Evolutionary conservation across 2,113 vertebrate genomes (phyloP).

Genomic region (Hyperoodon ampullatus): DNA sequence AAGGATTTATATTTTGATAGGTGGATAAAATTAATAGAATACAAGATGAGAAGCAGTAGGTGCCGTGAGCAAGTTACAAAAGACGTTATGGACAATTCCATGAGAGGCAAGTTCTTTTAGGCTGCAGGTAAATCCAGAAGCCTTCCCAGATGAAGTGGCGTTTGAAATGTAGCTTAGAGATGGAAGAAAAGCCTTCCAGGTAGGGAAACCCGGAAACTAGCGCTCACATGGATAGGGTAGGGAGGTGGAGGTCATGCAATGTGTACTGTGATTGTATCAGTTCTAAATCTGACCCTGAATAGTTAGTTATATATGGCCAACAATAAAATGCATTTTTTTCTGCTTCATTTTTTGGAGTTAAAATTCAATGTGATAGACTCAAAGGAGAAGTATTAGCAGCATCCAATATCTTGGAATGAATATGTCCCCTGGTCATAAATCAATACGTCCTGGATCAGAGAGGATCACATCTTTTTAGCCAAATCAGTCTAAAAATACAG

Average conservation of each 20-base stretch:
- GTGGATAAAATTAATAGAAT: not conserved
- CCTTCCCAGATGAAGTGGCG: not conserved
- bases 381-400: too few species aligned
- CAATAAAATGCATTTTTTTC: not conserved
- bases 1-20: not conserved
- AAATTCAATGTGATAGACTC: not conserved
- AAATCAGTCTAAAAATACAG: too few species aligned
- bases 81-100: not conserved
- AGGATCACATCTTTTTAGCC: too few species aligned
- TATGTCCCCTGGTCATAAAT: too few species aligned
- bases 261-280: not conserved
- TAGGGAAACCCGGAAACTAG: not conserved
- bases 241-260: too few species aligned
- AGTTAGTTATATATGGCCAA: not conserved
- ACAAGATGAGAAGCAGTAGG: not conserved
- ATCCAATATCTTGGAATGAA: too few species aligned
- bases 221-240: not conserved
- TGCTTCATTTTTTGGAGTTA: not conserved
- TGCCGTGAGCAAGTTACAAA: not conserved
- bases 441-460: too few species aligned
- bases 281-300: not conserved
- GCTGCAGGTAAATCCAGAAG: not conserved
- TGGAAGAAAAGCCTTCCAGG: not conserved
- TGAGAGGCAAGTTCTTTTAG: not conserved
- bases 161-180: not conserved